phyloP scores from a whole-genome alignment of 2,113 vertebrate genomes.

The Alethe diademata region DNA sequence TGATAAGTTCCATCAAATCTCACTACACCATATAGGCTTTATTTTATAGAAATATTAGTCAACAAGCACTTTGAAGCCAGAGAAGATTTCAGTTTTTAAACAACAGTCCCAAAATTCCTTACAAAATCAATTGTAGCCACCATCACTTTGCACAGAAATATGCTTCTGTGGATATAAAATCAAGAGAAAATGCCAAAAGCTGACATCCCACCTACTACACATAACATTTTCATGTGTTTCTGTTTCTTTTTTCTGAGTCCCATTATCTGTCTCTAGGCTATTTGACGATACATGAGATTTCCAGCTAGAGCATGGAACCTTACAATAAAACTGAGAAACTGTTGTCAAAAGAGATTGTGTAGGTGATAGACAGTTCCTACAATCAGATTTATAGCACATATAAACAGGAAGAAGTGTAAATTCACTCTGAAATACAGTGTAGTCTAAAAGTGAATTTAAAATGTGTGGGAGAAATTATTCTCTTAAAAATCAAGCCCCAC shows the following conservation, averaged over 20 bases:
- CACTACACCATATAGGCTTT: background rate
- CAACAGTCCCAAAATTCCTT: background rate
- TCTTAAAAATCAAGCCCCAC: background rate
- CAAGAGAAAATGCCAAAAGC: background rate
- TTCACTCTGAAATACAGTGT: background rate
- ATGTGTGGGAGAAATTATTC: background rate
- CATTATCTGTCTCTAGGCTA: background rate
- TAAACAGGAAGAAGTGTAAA: background rate
- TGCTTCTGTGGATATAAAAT: background rate
- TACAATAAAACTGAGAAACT: background rate
- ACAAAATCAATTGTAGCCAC: fast-evolving
- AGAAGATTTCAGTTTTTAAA: background rate
- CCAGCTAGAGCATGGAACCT: background rate
- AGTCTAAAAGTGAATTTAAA: background rate
- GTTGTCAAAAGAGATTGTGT: background rate
- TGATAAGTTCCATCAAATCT: background rate
- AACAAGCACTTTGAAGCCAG: background rate
- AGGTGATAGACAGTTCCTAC: background rate
- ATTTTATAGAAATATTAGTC: background rate
- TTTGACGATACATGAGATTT: background rate
- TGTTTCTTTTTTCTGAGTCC: background rate
- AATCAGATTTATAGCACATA: background rate
- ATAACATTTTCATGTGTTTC: background rate
- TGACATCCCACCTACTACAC: background rate
- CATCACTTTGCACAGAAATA: background rate